These are phyloP conservation scores for Xenus cinereus DNA, from an alignment of 2,113 vertebrate genomes.

Conservation along the genomic window DNA sequence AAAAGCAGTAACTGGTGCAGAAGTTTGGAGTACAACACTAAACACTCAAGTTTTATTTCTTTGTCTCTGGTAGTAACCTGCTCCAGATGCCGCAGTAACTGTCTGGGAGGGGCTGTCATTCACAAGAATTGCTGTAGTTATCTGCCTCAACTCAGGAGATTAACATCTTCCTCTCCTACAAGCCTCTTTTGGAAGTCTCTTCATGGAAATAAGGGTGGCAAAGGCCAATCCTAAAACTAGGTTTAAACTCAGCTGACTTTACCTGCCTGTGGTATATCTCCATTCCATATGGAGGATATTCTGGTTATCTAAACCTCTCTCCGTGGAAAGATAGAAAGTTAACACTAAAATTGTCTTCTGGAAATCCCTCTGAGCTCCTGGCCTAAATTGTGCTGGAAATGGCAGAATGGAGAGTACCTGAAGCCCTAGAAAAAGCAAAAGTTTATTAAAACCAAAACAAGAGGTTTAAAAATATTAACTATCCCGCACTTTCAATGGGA, in stretches of 20 bases:
- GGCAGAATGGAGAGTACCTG: not conserved
- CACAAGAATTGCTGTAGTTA: not conserved
- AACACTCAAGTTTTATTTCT: not conserved
- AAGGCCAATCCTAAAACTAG: conserved; percentile 1
- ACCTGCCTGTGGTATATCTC: not conserved
- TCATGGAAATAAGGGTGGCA: not conserved
- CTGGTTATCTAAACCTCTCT: not conserved
- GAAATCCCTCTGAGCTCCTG: not conserved
- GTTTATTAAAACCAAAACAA: not conserved
- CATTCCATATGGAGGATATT: not conserved
- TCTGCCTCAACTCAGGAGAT: not conserved
- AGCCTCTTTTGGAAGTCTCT: not conserved
- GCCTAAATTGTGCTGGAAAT: not conserved
- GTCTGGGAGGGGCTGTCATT: not conserved
- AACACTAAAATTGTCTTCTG: not conserved
- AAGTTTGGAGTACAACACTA: not conserved
- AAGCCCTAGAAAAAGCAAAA: not conserved
- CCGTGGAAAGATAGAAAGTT: not conserved
- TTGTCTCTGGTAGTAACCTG: not conserved
- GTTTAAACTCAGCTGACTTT: not conserved
- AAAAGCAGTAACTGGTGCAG: not conserved
- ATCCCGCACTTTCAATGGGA: not conserved
- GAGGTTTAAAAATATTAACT: not conserved
- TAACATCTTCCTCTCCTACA: not conserved
- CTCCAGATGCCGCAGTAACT: not conserved